Percentiles rank a stretch among this genome's conserved stretches.
Evolutionary conservation across 1,140 invertebrate species (phyloP).

Genomic region (Nomia melanderi): DNA sequence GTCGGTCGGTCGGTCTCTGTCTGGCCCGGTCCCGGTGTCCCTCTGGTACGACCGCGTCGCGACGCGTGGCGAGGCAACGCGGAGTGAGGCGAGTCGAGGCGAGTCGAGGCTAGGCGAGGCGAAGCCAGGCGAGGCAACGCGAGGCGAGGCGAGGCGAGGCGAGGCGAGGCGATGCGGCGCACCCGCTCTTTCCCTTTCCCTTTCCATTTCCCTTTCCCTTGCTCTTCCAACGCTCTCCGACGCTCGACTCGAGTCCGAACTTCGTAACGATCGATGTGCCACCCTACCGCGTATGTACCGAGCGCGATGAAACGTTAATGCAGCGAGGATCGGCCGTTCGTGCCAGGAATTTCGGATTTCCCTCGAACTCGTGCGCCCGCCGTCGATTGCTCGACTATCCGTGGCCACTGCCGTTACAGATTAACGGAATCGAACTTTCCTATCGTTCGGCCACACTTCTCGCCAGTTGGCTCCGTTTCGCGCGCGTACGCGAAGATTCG

Average conservation of each 20-base stretch:
- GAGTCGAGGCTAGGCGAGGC: not conserved
- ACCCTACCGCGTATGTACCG: slow-evolving; percentile 61
- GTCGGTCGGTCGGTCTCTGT: slow-evolving; percentile 5
- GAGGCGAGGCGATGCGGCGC: not conserved
- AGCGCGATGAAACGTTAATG: slow-evolving; percentile 70
- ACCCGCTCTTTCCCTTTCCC: not conserved
- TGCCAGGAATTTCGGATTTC: slow-evolving; percentile 66
- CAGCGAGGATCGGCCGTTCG: slow-evolving; percentile 64
- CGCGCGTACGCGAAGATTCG: not conserved
- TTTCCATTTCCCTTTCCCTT: not conserved
- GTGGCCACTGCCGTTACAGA: slow-evolving; percentile 48
- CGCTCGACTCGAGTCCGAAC: slow-evolving; percentile 61
- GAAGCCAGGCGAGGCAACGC: not conserved
- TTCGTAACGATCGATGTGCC: slow-evolving; percentile 69
- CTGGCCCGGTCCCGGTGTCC: not conserved
- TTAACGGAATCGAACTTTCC: slow-evolving; percentile 42
- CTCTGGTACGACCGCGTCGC: not conserved
- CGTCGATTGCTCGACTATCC: slow-evolving; percentile 44
- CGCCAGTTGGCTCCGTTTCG: not conserved
- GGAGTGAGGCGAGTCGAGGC: not conserved
- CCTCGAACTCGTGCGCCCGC: slow-evolving; percentile 31
- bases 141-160: not conserved
- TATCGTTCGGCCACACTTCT: not conserved
- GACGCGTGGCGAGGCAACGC: not conserved
- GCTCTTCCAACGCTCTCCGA: slow-evolving; percentile 29